phyloP scores from a whole-genome alignment of 1,140 invertebrate species.

The Tachypleus tridentatus region DNA sequence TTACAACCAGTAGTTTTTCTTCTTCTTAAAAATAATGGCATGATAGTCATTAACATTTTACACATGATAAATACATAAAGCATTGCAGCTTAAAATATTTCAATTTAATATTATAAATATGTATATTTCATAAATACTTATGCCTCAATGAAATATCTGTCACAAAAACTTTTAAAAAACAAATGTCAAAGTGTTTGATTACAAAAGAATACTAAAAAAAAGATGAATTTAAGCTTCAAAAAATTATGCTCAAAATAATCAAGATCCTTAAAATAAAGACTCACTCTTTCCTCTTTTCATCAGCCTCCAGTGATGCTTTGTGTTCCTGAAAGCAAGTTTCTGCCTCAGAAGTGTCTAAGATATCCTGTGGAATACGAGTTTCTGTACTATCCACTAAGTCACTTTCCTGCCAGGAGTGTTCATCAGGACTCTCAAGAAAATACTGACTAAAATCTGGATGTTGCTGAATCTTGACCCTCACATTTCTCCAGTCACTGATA shows the following conservation, averaged over 20 bases:
- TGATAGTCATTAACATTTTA: no score
- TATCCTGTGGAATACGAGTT: constrained; percentile 72
- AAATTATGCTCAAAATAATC: not conserved
- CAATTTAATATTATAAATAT: no score
- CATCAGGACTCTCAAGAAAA: constrained; percentile 56
- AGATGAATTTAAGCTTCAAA: no score
- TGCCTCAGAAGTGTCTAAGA: constrained; percentile 77
- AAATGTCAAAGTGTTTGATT: constrained; percentile 6
- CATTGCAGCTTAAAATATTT: no score
- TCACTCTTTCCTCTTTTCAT: constrained; percentile 80
- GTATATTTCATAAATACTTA: no score
- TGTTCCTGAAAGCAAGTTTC: constrained; percentile 84
- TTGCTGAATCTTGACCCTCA: constrained; percentile 65
- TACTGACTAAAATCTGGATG: constrained; percentile 81
- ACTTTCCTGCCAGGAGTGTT: constrained; percentile 66
- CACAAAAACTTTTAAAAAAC: constrained; percentile 1
- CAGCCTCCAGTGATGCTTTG: constrained; percentile 75
- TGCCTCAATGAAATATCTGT: constrained; percentile 1
- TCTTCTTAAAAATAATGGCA: no score
- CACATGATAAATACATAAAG: no score
- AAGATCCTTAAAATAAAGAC: constrained; percentile 30
- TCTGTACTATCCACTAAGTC: constrained; percentile 47
- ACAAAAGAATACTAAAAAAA: no score
- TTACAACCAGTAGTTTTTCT: no score
- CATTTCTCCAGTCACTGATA: constrained; percentile 68